These are phyloP conservation scores for Hydrolagus colliei DNA, from an alignment of 2,797 vertebrate genomes.

Conservation along the genomic window DNA sequence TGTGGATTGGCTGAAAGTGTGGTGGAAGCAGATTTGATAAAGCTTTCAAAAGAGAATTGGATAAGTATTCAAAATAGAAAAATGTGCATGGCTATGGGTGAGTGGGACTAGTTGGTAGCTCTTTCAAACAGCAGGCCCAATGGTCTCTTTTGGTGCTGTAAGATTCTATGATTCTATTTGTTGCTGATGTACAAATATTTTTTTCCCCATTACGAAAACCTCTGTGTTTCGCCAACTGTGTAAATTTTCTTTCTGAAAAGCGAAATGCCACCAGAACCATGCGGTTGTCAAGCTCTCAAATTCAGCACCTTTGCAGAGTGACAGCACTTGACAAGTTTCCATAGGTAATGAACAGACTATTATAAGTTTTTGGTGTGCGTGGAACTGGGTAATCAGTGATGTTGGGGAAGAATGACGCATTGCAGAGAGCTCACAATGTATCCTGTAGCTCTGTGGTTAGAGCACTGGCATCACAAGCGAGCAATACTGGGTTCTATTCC, in stretches of 20 bases:
- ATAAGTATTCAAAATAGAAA: too few species aligned
- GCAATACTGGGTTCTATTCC: too few species aligned
- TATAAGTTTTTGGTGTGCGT: too few species aligned
- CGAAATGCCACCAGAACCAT: background rate
- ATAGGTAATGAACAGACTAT: background rate
- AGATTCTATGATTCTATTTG: background rate
- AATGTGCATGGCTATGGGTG: too few species aligned
- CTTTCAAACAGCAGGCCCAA: too few species aligned
- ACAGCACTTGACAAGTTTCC: background rate
- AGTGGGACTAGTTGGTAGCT: too few species aligned
- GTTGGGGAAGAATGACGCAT: background rate
- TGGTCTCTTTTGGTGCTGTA: too few species aligned
- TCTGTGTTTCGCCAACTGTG: background rate
- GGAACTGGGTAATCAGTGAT: background rate
- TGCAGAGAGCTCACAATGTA: too few species aligned
- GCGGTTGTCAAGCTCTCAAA: background rate
- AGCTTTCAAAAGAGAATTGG: too few species aligned
- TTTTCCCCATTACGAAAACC: background rate
- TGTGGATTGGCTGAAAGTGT: too few species aligned
- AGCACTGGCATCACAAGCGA: too few species aligned
- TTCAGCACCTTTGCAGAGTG: background rate
- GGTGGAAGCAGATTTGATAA: too few species aligned
- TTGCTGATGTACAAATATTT: background rate
- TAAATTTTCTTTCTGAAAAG: background rate
- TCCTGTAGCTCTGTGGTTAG: background rate